phyloP scores from a whole-genome alignment of 2,797 vertebrate species.

The Sardinella longiceps region DNA sequence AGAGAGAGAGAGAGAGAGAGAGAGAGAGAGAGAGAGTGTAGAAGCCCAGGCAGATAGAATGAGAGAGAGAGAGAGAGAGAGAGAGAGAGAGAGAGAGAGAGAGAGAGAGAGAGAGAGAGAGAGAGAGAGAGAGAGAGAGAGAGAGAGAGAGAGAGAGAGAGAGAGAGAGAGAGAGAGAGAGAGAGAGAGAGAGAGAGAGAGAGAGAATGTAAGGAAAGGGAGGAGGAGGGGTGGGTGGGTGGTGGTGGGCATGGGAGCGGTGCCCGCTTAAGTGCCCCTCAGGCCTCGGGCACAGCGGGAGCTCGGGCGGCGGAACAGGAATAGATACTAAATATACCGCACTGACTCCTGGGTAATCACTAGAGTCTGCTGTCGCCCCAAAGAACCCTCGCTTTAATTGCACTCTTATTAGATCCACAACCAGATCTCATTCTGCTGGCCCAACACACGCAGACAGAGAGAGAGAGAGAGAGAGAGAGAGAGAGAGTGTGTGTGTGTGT shows the following conservation, averaged over 20 bases:
- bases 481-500: background rate
- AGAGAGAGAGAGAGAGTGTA: background rate
- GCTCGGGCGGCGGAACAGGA: constrained; percentile 43
- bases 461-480: background rate
- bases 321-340: constrained; percentile 77
- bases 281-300: constrained; percentile 56
- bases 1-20: constrained; percentile 7
- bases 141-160: no score
- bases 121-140: no score
- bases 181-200: no score
- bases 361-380: constrained; percentile 70
- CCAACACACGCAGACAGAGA: background rate
- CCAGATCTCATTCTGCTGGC: background rate
- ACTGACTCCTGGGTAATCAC: constrained; percentile 80
- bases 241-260: constrained; percentile 27
- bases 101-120: no score
- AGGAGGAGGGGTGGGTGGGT: constrained; percentile 38
- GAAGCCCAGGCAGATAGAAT: no score
- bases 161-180: no score
- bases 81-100: no score
- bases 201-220: background rate
- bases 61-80: no score
- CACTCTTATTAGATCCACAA: constrained; percentile 72
- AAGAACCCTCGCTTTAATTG: constrained; percentile 78
- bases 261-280: constrained; percentile 44